Base-by-base conservation (phyloP, 1,140 invertebrate species). In the Penaeus chinensis region DNA sequence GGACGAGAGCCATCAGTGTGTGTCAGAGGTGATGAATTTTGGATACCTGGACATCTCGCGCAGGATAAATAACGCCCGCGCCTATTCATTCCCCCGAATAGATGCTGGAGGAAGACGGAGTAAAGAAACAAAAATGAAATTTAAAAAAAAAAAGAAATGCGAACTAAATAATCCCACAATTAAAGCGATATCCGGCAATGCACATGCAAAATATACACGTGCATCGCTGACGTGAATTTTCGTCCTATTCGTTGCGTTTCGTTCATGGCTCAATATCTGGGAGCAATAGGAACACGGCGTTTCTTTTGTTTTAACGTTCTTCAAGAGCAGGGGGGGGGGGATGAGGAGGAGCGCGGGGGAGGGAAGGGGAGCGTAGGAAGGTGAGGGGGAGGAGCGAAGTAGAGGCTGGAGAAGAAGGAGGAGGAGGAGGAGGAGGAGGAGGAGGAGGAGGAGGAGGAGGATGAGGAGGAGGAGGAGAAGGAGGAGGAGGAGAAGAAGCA, bases 231-330 rank as follows among this genome's bases (percentile, higher is more conserved):
- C 78, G 78, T 61, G 78, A 60, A 80, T 80, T 60, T 80, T n/a
- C 62, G 78, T 61, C 78, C 54, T 20, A 16, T 27, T 61, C 78
- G 42, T 16, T 27, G 42, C 11, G 78, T 19, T 80, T 80, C 78
- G 78, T 32, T 80, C 78, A 62, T 27, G 60, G 78, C 54, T 80
- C 78, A 80, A 80, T 80, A 80, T 80, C 78, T 80, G 78, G 54
- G 60, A 61, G 78, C 78, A 80, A 80, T 80, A 60, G 78, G 78
- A 80, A 80, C 78, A 80, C 78, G 78, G 54, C 20, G 78, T 60
- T 60, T 80, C 78, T 80, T 80, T 80, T 80, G 78, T 80, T 80
- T 61, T 80, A 80, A 80, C 78, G 78, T 80, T 80, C 78, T 80
- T 80, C 78, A 80, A 80, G 78, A 80, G 78, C 54, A 11, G 47